Evolutionary conservation across 2,797 vertebrate genomes (phyloP), one percentile per base, ranked within the genome.

Genomic region (Neostethus bicornis): DNA sequence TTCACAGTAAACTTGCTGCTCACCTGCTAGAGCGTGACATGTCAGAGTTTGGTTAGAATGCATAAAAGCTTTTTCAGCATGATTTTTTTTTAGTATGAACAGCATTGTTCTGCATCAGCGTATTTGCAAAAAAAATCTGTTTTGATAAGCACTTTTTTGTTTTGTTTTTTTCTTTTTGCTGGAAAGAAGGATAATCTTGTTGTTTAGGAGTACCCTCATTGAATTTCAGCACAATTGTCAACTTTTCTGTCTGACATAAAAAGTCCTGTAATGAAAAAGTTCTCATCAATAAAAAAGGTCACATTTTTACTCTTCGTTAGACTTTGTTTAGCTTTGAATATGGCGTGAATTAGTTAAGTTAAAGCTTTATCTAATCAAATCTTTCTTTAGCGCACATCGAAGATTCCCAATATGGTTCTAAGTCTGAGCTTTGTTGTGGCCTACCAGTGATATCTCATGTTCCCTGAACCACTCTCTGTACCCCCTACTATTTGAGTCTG

Each of bases 71-170:
- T 81, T 79, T 82, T 84, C 75, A 81, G 76, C 82, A 81, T 28
- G 29, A 5, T 84, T 84, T 81, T 60, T 37, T 79, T 68, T 58
- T 26, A 83, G 75, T 69, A 62, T 68, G 74, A 72, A 49, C 73
- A 80, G 75, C 79, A 72, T 82, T 77, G 76, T 74, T 64, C 79
- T 46, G 57, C 58, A 82, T 85, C 79, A 79, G 75, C 77, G 61
- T 65, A 46, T 76, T 80, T 78, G 75, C 77, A 69, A 79, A 78
- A 76, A 65, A 73, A 73, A 75, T 32, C 35, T 26, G 77, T 84
- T 86, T 80, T 81, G 80, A 86, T 79, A 84, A 87, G 74, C 76
- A 66, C 17, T 71, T 72, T 80, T 80, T n/a, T n/a, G n/a, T n/a
- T n/a, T n/a, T n/a, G n/a, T n/a, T n/a, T n/a, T n/a, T n/a, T n/a